Evolutionary conservation across 2,888 invertebrate genomes (phyloP).

Genomic region (Latrodectus hesperus): DNA sequence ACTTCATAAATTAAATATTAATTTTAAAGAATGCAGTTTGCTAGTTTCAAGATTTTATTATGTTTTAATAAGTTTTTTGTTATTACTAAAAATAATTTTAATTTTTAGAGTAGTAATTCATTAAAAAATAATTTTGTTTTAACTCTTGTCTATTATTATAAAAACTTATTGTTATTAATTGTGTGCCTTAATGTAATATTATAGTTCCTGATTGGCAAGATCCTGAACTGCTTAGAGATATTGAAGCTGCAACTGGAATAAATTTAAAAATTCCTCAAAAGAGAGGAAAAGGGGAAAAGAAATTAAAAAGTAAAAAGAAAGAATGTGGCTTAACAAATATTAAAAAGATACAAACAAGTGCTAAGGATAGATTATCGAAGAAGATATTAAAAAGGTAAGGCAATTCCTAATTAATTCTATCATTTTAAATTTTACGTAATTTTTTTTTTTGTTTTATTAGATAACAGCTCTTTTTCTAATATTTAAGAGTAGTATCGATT

Average conservation of each 20-base stretch:
- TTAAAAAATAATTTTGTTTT: too few relatives aligned
- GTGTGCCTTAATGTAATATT: background rate
- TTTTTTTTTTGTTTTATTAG: too few relatives aligned
- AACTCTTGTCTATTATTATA: too few relatives aligned
- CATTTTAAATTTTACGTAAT: background rate
- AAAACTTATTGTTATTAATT: too few relatives aligned
- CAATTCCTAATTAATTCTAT: background rate
- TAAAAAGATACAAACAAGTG: conserved; percentile 75
- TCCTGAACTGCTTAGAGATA: conserved; percentile 77
- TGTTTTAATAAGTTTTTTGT: too few relatives aligned
- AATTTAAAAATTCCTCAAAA: conserved; percentile 76
- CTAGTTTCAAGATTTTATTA: too few relatives aligned
- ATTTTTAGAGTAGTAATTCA: too few relatives aligned
- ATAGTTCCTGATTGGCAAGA: conserved; percentile 78
- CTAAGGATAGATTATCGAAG: conserved; percentile 76
- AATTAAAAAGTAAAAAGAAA: conserved; percentile 72
- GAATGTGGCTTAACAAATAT: conserved; percentile 76
- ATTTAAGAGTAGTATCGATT: too few relatives aligned
- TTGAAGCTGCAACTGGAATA: conserved; percentile 78
- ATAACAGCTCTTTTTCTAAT: too few relatives aligned
- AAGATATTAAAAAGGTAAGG: conserved; percentile 76
- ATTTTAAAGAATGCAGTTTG: too few relatives aligned
- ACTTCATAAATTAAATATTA: too few relatives aligned
- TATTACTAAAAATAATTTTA: too few relatives aligned
- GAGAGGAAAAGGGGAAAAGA: conserved; percentile 70